phyloP scores from a whole-genome alignment of 2,888 invertebrate species.

The Melanotus villosus region DNA sequence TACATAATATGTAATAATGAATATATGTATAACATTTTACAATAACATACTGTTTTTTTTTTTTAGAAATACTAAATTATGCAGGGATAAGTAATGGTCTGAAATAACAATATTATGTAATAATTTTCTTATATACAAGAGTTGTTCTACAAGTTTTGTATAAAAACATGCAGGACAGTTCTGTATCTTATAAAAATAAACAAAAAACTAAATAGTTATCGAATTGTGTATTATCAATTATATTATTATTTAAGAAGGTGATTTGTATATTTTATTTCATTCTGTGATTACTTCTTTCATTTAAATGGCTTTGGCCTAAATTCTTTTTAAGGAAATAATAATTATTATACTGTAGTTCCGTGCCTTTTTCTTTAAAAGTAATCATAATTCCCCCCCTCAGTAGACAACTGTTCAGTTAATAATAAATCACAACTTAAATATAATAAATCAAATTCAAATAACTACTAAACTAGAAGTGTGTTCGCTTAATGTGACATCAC shows the following conservation, averaged over 20 bases:
- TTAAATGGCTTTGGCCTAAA: slow-evolving; percentile 49
- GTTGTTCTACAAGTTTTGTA: background rate
- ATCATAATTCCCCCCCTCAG: too few species aligned
- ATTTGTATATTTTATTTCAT: slow-evolving; percentile 52
- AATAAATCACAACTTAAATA: too few species aligned
- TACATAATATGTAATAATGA: slow-evolving; percentile 2
- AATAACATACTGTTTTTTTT: background rate
- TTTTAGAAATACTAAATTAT: background rate
- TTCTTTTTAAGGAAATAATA: slow-evolving; percentile 43
- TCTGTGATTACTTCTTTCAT: slow-evolving; percentile 51
- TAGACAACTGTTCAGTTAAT: too few species aligned
- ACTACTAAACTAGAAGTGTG: too few species aligned
- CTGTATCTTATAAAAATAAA: background rate
- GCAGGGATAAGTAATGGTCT: too few species aligned
- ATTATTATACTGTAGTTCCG: background rate
- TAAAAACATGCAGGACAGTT: background rate
- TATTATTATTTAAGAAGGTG: slow-evolving; percentile 39
- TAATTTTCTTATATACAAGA: background rate
- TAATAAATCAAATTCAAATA: too few species aligned
- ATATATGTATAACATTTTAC: slow-evolving; percentile 1
- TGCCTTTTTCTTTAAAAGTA: background rate
- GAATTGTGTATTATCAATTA: slow-evolving; percentile 1
- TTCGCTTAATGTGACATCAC: too few species aligned
- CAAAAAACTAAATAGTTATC: background rate
- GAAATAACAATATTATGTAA: too few species aligned